Evolutionary conservation across 2,888 invertebrate species (phyloP).

Genomic region (Xestia xanthographa): DNA sequence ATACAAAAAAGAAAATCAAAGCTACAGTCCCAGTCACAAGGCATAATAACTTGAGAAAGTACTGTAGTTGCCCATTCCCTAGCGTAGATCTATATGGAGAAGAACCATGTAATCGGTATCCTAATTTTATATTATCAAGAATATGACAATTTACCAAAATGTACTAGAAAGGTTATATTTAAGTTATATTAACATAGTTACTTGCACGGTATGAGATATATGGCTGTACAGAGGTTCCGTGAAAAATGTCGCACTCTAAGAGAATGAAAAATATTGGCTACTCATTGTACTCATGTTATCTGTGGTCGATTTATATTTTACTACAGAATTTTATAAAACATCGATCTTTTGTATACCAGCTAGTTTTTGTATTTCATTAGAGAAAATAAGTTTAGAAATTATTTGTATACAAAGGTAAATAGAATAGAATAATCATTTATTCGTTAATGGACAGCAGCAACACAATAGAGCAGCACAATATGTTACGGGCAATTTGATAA

Average conservation of each 20-base stretch:
- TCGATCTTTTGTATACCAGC: slow-evolving; percentile 5
- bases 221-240: slow-evolving; percentile 39
- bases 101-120: background rate
- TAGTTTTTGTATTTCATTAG: slow-evolving; percentile 6
- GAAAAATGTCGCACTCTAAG: slow-evolving; percentile 48
- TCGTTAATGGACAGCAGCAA: no score
- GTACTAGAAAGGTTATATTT: slow-evolving; percentile 11
- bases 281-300: slow-evolving; percentile 46
- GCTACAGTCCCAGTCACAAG: no score
- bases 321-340: slow-evolving; percentile 17
- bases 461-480: no score
- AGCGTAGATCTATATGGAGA: no score
- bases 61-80: no score
- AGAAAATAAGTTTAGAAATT: background rate
- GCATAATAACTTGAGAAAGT: no score
- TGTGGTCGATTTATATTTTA: slow-evolving; percentile 41
- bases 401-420: background rate
- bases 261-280: slow-evolving; percentile 56
- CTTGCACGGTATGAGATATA: slow-evolving; percentile 31
- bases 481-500: no score
- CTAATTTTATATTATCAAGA: slow-evolving; percentile 1
- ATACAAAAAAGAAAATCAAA: no score
- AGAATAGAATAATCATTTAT: no score
- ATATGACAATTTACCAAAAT: slow-evolving; percentile 1
- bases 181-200: slow-evolving; percentile 18